These are phyloP conservation scores for Tetragonisca angustula DNA, from an alignment of 2,888 invertebrate species.

Conservation along the genomic window DNA sequence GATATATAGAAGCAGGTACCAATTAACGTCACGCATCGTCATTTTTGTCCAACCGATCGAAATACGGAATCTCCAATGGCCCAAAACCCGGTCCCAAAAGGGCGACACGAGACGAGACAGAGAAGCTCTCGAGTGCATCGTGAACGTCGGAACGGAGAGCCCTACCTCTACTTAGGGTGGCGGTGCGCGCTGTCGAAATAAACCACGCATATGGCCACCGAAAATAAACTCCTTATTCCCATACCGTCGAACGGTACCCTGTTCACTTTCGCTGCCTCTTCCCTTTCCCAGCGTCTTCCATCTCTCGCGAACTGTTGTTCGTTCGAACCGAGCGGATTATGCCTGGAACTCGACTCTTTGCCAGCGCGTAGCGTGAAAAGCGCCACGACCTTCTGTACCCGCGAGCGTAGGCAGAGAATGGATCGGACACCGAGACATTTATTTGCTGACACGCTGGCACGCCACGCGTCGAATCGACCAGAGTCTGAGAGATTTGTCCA, in stretches of 20 bases:
- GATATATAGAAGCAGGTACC: slow-evolving; percentile 34
- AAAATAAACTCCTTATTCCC: slow-evolving; percentile 83
- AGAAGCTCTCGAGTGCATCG: slow-evolving; percentile 61
- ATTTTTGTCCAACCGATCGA: not conserved
- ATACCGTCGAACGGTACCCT: slow-evolving; percentile 78
- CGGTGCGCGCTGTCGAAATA: slow-evolving; percentile 80
- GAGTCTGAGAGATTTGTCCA: not conserved
- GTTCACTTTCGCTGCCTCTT: slow-evolving; percentile 39
- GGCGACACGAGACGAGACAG: slow-evolving; percentile 36
- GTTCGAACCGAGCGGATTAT: slow-evolving; percentile 76
- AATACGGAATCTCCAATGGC: slow-evolving; percentile 15
- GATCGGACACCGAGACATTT: slow-evolving; percentile 79
- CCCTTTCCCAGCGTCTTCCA: slow-evolving; percentile 38
- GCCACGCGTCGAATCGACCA: slow-evolving; percentile 63
- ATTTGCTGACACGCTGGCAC: slow-evolving; percentile 70
- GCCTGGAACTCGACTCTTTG: slow-evolving; percentile 50
- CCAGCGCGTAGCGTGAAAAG: slow-evolving; percentile 42
- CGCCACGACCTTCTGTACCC: slow-evolving; percentile 56
- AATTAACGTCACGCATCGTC: slow-evolving; percentile 45
- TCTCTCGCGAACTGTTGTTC: slow-evolving; percentile 5
- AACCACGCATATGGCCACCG: slow-evolving; percentile 83
- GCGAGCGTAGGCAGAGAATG: slow-evolving; percentile 64
- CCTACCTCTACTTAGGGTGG: slow-evolving; percentile 78
- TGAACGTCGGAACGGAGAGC: slow-evolving; percentile 61
- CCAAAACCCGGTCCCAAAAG: not conserved